Evolutionary conservation across 2,113 vertebrate species (phyloP), one percentile per base, ranked within the genome.

Genomic region (Recurvirostra avosetta): DNA sequence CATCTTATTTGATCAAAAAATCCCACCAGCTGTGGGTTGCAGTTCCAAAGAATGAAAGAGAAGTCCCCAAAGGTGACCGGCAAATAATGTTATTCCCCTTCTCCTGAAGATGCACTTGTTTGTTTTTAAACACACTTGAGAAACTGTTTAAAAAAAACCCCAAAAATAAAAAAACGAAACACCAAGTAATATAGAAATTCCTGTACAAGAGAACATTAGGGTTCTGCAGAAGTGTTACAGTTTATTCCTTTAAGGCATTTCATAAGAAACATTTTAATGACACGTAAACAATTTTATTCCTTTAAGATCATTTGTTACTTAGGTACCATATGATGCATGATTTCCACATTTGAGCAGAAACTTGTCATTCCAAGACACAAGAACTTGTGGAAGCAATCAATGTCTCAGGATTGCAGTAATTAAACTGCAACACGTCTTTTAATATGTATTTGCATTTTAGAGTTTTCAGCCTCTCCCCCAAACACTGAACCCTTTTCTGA

Each of bases 171-270:
- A 34, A 17, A 17, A 8, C 41, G 19, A 38, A 83, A 86, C 56
- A 86, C 47, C 87, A 95, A 86, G 47, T 63, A 92, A 96, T 94
- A 85, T 12, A 96, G 94, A 81, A 94, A 97, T 82, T 97, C 85
- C 95, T 96, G 95, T 97, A 97, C 80, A 97, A 94, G 79, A 93
- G 32, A 97, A 86, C 36, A 74, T 79, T 41, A 81, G 47, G 79
- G 83, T 80, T 97, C 95, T 92, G 91, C 78, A 86, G 93, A 97
- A 96, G 88, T 95, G 87, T 94, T 95, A 96, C 74, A 88, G 89
- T 53, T 88, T 94, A 97, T 95, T 96, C 79, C 91, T 94, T 97
- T 97, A 98, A 98, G 97, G 96, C 96, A 97, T 94, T 95, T 92
- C 40, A 90, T 97, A 95, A 96, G 70, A 87, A 96, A 90, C 82